Evolutionary conservation across 2,797 vertebrate species (phyloP), one percentile per base, ranked within the genome.

Genomic region (Scleropages formosus): DNA sequence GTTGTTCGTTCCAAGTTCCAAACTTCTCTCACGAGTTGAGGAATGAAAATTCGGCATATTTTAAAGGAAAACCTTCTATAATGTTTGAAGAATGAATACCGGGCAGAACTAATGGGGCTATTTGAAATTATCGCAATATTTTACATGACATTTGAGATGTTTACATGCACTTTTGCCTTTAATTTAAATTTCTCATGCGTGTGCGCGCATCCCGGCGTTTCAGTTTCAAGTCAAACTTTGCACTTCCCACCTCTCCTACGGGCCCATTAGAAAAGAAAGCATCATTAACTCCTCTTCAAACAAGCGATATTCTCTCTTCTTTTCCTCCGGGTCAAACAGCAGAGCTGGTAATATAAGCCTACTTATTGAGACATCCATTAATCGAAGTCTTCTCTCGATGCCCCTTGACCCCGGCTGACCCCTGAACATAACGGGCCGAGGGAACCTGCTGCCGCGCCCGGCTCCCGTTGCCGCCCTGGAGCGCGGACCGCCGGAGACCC

Each of bases 301-400:
- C 78, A 77, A 49, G 69, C 88, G 87, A 85, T 84, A 85, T 85
- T 91, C 89, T 86, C 88, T 86, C 82, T 81, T 82, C 86, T 83
- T 86, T 83, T 77, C 82, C 82, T 76, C 73, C 4, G 80, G 87
- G 86, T 87, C 83, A 74, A 63, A 74, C 68, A 46, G 67, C 60
- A 44, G 82, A 84, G 80, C 78, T 79, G 82, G 92, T 93, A 94
- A 94, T 91, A 88, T 87, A 90, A 87, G 89, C 84, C 79, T 76
- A 66, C 87, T 92, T 92, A 93, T 91, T 91, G 89, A 89, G 89
- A 88, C 90, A 88, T 90, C 91, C 91, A 92, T 93, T 93, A 92
- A 92, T 91, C 83, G 82, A 53, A 88, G 89, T 85, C 84, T 90
- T 87, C 87, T 91, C 87, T 87, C 73, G 56, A 80, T 90, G 91